Evolutionary conservation across 2,113 vertebrate genomes (phyloP), one percentile per base, ranked within the genome.

Genomic region (Hystrix brachyura): DNA sequence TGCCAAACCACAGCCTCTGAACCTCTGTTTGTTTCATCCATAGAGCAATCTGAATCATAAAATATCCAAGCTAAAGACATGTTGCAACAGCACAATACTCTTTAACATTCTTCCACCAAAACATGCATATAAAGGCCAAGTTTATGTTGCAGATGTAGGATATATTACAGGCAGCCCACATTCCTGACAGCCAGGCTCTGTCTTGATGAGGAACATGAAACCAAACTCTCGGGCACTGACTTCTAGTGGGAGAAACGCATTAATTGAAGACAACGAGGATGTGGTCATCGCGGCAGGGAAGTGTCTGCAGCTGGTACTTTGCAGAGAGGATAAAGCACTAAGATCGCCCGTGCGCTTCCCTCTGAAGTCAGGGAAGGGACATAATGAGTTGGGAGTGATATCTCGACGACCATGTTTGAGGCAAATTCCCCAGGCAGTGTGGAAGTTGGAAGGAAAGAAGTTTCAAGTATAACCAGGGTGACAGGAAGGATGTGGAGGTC

Each of bases 271-370:
- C 64, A 2, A 1, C 3, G 14, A 15, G 74, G 48, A 18, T 6
- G n/a, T 4, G 21, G 71, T 25, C 57, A 1, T 1, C 21, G n/a
- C 14, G 59, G 5, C 0, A 3, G 11, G 12, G 46, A 21, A 1
- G 11, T 64, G 43, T 18, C 62, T 57, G 13, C 1, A 18, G 7
- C 38, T 71, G n/a, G 18, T 1, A 3, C 17, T 48, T n/a, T 14
- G 43, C 13, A 80, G 71, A 12, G 11, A 74, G 59, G 10, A 19
- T 1, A 32, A 64, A 46, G 38, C 38, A 18, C 0, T 1, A 27
- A 53, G 4, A 7, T 69, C 5, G 18, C 53, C n/a, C 25, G 0
- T 0, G 4, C 13, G 48, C 18, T 46, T 21, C 10, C 34, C 15
- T 59, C 57, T 29, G 38, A 79, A 74, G 69, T 43, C 64, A 17